These are phyloP conservation scores for Pygmarrhopalites habei DNA, from an alignment of 1,140 invertebrate species.

Conservation along the genomic window DNA sequence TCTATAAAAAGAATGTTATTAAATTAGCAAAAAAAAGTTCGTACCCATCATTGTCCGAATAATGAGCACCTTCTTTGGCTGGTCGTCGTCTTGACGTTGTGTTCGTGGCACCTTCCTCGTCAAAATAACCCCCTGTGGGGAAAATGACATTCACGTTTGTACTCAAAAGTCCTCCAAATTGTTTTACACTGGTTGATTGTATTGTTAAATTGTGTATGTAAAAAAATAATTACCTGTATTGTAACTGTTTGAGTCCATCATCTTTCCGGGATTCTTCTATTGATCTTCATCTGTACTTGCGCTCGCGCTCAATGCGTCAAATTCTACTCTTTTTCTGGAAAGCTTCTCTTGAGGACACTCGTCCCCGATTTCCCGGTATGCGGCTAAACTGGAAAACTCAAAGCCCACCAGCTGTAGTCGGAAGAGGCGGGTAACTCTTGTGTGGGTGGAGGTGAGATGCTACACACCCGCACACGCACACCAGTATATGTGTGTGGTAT, in stretches of 20 bases:
- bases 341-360: no score
- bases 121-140: neutral
- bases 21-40: no score
- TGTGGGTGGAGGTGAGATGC: no score
- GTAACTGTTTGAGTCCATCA: neutral
- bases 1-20: no score
- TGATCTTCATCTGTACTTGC: neutral
- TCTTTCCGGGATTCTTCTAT: neutral
- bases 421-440: no score
- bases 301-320: constrained; percentile 7
- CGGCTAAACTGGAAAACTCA: neutral
- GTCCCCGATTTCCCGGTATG: neutral
- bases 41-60: constrained; percentile 9
- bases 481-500: no score
- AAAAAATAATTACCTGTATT: neutral
- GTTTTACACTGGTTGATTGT: no score
- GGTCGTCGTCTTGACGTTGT: neutral
- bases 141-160: no score
- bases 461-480: no score
- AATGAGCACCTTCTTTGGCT: neutral
- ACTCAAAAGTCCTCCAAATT: no score
- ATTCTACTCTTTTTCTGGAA: neutral
- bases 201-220: no score
- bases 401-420: no score
- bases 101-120: constrained; percentile 1